These are phyloP conservation scores for Sebastes nivosus DNA, from an alignment of 2,797 vertebrate species.

Conservation along the genomic window DNA sequence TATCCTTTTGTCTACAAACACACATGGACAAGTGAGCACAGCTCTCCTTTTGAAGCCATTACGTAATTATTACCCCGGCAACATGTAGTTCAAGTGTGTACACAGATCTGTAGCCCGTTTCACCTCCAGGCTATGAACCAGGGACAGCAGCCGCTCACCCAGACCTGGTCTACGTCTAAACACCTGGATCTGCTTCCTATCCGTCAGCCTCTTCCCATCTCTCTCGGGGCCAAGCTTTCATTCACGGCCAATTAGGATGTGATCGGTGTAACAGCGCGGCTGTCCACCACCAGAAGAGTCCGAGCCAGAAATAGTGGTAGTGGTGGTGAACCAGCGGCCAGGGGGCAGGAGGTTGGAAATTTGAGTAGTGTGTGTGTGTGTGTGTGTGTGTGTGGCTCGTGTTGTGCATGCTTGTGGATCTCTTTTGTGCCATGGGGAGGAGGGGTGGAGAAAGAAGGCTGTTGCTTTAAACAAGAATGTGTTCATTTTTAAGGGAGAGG, in stretches of 20 bases:
- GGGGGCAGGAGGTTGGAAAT: constrained; percentile 74
- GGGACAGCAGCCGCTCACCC: constrained; percentile 23
- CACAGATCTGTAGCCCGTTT: constrained; percentile 9
- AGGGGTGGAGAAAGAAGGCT: constrained; percentile 73
- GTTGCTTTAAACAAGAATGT: constrained; percentile 77
- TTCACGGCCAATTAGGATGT: constrained; percentile 60
- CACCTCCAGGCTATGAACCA: constrained; percentile 48
- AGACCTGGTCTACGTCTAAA: constrained; percentile 43
- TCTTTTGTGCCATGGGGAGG: constrained; percentile 80
- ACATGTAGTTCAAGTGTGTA: constrained; percentile 10
- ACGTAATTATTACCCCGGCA: constrained; percentile 9
- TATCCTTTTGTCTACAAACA: constrained; percentile 28
- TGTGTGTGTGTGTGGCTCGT: constrained; percentile 34
- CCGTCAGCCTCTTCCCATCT: constrained; percentile 27
- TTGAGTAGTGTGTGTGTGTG: constrained; percentile 50
- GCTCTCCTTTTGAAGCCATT: constrained; percentile 33
- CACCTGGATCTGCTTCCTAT: constrained; percentile 68
- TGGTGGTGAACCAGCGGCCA: constrained; percentile 63
- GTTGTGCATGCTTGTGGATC: constrained; percentile 75
- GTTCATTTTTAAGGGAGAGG: constrained; percentile 73
- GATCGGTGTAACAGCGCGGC: constrained; percentile 60
- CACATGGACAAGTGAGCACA: constrained; percentile 20
- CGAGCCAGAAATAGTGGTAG: constrained; percentile 75
- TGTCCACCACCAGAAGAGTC: constrained; percentile 61
- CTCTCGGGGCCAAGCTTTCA: constrained; percentile 30